A percentile compares a stretch with the other conserved stretches of the same genome.
phyloP scores from a whole-genome alignment of 2,797 vertebrate species.

The Toxotes lorentzi region DNA sequence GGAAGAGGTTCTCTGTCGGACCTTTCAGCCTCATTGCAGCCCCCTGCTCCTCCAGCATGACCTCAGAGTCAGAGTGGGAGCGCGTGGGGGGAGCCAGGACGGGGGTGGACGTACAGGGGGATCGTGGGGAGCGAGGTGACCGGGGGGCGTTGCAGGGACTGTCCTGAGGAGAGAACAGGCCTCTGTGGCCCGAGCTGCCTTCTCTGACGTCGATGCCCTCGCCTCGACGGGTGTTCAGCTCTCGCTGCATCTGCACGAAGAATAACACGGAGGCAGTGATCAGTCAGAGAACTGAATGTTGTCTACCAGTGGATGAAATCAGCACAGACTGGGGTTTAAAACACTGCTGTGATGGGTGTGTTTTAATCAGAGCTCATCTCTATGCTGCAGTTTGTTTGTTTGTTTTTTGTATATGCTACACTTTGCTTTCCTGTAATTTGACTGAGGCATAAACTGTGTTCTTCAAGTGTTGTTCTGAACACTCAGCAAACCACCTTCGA shows the following conservation, averaged over 20 bases:
- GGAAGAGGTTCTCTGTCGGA: constrained; percentile 91
- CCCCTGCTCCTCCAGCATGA: constrained; percentile 85
- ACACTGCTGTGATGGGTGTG: not conserved
- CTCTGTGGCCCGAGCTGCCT: constrained; percentile 50
- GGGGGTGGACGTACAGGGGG: constrained; percentile 54
- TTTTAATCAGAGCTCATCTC: not conserved
- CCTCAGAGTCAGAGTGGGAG: constrained; percentile 89
- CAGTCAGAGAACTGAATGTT: not conserved
- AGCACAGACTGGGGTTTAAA: not conserved
- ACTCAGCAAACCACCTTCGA: constrained; percentile 3
- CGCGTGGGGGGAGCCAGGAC: constrained; percentile 66
- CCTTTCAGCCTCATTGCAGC: constrained; percentile 86
- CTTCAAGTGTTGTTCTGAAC: not conserved
- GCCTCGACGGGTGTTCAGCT: constrained; percentile 78
- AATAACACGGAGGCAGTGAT: not conserved
- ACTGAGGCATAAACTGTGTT: not conserved
- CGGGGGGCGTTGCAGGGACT: constrained; percentile 73
- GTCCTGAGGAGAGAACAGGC: constrained; percentile 82
- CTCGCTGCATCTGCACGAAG: constrained; percentile 88
- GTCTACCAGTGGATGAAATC: not conserved
- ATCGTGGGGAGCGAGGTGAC: constrained; percentile 56
- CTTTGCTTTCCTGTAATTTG: not conserved
- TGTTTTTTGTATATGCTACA: no score
- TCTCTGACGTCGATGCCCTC: constrained; percentile 81
- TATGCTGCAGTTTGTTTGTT: no score